Conservation (phyloP, 2,888 invertebrate species). For the Trissolcus japonicus region DNA sequence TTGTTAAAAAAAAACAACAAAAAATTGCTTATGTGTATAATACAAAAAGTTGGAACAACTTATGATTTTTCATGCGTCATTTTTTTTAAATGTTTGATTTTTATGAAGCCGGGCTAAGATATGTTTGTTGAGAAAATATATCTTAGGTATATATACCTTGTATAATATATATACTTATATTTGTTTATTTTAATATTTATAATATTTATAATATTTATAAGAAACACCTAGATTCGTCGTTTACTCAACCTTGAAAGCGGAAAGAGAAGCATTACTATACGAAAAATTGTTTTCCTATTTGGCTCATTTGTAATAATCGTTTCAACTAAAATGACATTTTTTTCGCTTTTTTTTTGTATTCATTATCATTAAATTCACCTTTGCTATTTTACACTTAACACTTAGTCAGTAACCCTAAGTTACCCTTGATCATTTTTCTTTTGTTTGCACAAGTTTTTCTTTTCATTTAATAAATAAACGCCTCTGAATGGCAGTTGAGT, state of each 20-base stretch:
- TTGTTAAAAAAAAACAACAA: no score
- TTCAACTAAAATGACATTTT: not conserved
- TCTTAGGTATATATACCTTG: conserved; percentile 59
- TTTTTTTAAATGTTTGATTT: no score
- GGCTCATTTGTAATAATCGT: no score
- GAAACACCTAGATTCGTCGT: conserved; percentile 60
- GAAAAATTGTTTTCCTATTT: conserved; percentile 10
- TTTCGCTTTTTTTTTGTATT: not conserved
- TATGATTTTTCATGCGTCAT: no score
- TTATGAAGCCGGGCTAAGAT: conserved; percentile 68
- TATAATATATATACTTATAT: conserved; percentile 32
- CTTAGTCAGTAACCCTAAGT: no score
- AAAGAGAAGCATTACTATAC: conserved; percentile 57
- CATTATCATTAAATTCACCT: no score
- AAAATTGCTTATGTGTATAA: no score
- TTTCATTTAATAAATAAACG: conserved; percentile 31
- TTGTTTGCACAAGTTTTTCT: conserved; percentile 6
- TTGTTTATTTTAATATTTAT: conserved; percentile 55
- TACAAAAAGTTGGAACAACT: not conserved
- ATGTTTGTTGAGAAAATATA: conserved; percentile 72
- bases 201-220: conserved; percentile 56
- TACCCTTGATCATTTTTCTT: conserved; percentile 1
- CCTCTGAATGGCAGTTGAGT: conserved; percentile 40
- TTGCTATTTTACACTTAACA: no score
- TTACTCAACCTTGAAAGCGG: conserved; percentile 56